phyloP scores from a whole-genome alignment of 2,113 vertebrate species.

The Phaethornis superciliosus region DNA sequence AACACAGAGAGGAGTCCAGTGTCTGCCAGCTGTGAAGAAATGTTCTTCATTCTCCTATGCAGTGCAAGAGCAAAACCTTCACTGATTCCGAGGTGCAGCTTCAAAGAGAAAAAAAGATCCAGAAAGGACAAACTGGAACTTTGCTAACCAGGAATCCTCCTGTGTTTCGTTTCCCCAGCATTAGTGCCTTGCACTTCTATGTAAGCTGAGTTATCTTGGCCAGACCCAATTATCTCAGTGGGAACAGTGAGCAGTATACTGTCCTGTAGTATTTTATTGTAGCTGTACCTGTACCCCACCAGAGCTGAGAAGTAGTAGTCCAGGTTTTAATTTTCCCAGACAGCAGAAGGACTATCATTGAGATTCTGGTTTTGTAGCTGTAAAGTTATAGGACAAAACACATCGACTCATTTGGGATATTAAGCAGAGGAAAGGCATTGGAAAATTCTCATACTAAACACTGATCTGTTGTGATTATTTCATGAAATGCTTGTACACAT shows the following conservation, averaged over 20 bases:
- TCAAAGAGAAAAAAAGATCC: background rate
- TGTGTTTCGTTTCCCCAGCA: background rate
- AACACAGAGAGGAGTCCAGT: background rate
- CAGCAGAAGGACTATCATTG: background rate
- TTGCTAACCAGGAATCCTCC: background rate
- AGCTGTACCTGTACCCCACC: background rate
- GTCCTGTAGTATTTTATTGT: background rate
- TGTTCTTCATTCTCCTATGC: background rate
- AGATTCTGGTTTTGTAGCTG: background rate
- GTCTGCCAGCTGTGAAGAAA: background rate
- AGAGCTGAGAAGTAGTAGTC: background rate
- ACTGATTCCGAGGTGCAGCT: accelerated
- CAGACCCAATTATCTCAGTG: background rate
- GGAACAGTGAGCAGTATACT: background rate
- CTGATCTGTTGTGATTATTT: background rate
- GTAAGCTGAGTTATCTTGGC: background rate
- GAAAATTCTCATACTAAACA: background rate
- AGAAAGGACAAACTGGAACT: background rate
- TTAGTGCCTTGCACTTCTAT: background rate
- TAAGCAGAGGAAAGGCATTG: background rate
- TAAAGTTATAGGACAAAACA: background rate
- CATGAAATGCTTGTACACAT: background rate
- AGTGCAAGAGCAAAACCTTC: background rate
- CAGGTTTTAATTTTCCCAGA: background rate
- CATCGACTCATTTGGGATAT: background rate